These are phyloP conservation scores for Arctopsyche grandis DNA, from an alignment of 1,140 invertebrate species.

Conservation along the genomic window DNA sequence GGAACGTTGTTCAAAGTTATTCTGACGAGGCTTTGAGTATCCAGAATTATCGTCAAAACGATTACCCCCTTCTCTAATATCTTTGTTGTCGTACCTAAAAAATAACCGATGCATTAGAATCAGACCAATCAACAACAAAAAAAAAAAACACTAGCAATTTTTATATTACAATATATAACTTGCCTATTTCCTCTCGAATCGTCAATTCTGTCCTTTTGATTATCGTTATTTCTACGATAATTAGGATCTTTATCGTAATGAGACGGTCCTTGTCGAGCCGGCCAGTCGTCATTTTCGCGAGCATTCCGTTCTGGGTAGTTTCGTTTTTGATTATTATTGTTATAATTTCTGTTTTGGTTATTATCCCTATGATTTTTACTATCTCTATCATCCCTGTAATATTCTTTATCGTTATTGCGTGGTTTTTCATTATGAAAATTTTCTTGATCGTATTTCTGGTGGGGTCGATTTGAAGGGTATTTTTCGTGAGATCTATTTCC, in stretches of 20 bases:
- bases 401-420: neutral
- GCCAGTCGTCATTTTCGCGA: neutral
- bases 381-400: conserved; percentile 2
- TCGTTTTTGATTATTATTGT: neutral
- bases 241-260: neutral
- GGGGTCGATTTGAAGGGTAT: neutral
- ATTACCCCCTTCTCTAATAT: neutral
- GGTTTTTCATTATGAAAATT: neutral
- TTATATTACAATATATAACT: too few species aligned
- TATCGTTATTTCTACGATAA: too few species aligned
- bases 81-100: too few species aligned
- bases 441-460: neutral
- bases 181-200: too few species aligned
- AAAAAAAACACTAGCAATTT: too few species aligned
- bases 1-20: neutral
- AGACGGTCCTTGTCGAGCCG: neutral
- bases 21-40: neutral
- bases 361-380: neutral
- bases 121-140: too few species aligned
- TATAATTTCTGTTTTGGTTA: neutral
- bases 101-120: too few species aligned
- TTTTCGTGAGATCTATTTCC: neutral
- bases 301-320: neutral
- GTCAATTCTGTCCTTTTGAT: too few species aligned
- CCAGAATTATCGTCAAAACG: neutral